A percentile compares a stretch with the other conserved stretches of the same genome.
Evolutionary conservation across 1,140 invertebrate species (phyloP).

Genomic region (Halesus radiatus): DNA sequence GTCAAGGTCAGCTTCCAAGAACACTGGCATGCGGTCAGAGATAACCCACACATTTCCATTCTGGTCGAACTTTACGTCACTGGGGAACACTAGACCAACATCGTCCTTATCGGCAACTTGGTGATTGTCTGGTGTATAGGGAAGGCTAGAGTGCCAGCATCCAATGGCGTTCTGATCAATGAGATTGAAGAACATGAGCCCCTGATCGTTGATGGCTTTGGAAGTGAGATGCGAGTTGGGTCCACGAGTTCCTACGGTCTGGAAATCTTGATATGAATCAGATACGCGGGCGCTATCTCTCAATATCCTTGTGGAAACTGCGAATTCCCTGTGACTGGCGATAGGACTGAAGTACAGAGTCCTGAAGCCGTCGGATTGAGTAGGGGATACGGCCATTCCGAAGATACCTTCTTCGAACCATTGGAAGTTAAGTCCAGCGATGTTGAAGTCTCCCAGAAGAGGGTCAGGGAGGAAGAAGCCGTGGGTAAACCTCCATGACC

Average conservation of each 20-base stretch:
- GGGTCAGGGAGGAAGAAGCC: constrained; percentile 82
- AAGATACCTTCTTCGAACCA: constrained; percentile 83
- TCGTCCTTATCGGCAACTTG: constrained; percentile 82
- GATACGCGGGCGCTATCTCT: constrained; percentile 76
- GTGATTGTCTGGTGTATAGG: constrained; percentile 77
- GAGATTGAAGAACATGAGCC: constrained; percentile 82
- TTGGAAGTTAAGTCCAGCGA: constrained; percentile 76
- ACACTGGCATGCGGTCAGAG: constrained; percentile 85
- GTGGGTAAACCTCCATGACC: constrained; percentile 77
- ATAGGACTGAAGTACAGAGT: constrained; percentile 84
- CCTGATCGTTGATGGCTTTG: constrained; percentile 79
- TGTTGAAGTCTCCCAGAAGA: constrained; percentile 74
- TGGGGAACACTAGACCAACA: constrained; percentile 81
- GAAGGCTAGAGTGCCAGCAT: constrained; percentile 81
- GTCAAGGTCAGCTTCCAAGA: constrained; percentile 79
- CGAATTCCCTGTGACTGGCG: constrained; percentile 82
- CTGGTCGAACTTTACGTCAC: constrained; percentile 82
- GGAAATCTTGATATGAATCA: constrained; percentile 81
- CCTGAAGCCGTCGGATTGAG: constrained; percentile 75
- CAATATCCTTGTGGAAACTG: constrained; percentile 80
- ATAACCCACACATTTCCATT: constrained; percentile 81
- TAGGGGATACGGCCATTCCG: constrained; percentile 80
- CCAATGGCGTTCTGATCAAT: constrained; percentile 85
- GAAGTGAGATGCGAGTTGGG: constrained; percentile 78
- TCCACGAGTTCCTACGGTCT: constrained; percentile 77